phyloP scores from a whole-genome alignment of 2,888 invertebrate species.

The Epinotia demarniana region DNA sequence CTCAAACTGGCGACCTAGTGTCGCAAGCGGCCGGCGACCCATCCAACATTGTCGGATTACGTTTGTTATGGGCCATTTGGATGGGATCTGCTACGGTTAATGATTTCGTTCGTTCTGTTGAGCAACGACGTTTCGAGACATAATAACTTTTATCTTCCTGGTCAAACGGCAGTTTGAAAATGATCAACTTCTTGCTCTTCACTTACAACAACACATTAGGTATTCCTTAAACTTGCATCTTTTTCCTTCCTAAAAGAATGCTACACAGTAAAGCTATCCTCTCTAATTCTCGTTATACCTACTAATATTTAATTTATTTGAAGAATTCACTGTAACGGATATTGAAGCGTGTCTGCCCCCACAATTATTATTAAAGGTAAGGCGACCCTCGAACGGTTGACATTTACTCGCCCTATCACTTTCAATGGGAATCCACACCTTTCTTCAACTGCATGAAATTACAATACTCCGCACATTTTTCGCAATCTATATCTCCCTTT shows the following conservation, averaged over 20 bases:
- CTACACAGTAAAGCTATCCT: background rate
- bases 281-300: background rate
- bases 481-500: conserved; percentile 57
- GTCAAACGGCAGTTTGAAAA: conserved; percentile 48
- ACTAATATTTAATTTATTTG: conserved; percentile 14
- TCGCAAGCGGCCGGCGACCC: conserved; percentile 59
- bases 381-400: conserved; percentile 37
- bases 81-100: conserved; percentile 78
- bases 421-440: conserved; percentile 26
- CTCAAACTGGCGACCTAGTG: conserved; percentile 58
- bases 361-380: conserved; percentile 39
- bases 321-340: conserved; percentile 20
- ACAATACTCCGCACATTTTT: conserved; percentile 33
- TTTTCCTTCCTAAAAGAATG: background rate
- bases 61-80: conserved; percentile 79
- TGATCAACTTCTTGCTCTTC: conserved; percentile 49
- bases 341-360: conserved; percentile 30
- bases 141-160: conserved; percentile 62
- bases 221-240: background rate
- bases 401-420: conserved; percentile 44
- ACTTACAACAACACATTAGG: conserved; percentile 39
- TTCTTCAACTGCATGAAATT: conserved; percentile 19
- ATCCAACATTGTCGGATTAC: conserved; percentile 79
- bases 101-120: conserved; percentile 70
- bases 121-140: conserved; percentile 66